Base-by-base conservation (phyloP, 1,140 invertebrate genomes). In the Atta texana region DNA sequence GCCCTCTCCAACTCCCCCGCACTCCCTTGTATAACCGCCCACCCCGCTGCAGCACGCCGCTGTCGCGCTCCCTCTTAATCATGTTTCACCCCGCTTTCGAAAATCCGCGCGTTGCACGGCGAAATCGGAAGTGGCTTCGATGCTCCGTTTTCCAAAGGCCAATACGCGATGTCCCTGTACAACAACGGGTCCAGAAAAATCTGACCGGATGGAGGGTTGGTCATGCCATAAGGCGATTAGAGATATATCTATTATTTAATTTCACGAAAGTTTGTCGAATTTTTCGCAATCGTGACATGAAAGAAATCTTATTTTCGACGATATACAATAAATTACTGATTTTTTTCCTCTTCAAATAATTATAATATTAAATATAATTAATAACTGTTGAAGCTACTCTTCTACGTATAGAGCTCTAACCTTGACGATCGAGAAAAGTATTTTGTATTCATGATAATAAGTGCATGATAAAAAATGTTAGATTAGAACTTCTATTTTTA, bases 71-170 rank as follows among this genome's bases (percentile, higher is more conserved):
- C 68, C 85, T 77, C 86, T 91, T 91, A 91, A 91, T 90, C 90
- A 86, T 80, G 86, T 91, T 91, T 89, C 88, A 74, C 72, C 85
- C 85, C 64, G 88, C 63, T 91, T 86, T 87, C 68, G 86, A 89
- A 91, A 91, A 91, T 91, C 88, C 87, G 55, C 82, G 81, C 57
- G 85, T 89, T 75, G 71, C 80, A 66, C 61, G 82, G 18, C 44
- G 44, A 90, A 87, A 84, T 84, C 76, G 71, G 85, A 85, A 85
- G 72, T 74, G 53, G 55, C 64, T 51, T 21, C 80, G 53, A 59
- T 82, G 55, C 69, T 82, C 16, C 24, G 64, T 69, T 87, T 66
- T 1, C 49, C 44, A 34, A 53, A 21, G 64, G 12, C n/a, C 55
- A 51, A 53, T 49, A 39, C 85, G 76, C 28, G 64, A 53, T 71